phyloP scores from a whole-genome alignment of 2,888 invertebrate genomes.

The Dynastes grantii region DNA sequence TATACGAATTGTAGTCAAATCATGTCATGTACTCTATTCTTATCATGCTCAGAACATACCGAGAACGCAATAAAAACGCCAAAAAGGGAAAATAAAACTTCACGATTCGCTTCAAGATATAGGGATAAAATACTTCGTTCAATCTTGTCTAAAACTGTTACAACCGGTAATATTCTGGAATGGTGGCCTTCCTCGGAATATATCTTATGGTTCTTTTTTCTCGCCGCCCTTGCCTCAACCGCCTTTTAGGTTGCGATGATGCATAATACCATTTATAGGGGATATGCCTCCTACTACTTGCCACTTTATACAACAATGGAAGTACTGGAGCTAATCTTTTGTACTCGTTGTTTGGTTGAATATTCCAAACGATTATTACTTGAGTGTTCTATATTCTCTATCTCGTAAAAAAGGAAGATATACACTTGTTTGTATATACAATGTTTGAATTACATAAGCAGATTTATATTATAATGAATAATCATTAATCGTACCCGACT shows the following conservation, averaged over 20 bases:
- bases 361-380: conserved; percentile 20
- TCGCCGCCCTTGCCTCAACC: conserved; percentile 1
- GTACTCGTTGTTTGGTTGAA: conserved; percentile 15
- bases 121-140: conserved; percentile 51
- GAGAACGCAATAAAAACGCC: conserved; percentile 37
- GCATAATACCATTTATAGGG: conserved; percentile 38
- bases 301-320: conserved; percentile 21
- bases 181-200: conserved; percentile 32
- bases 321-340: conserved; percentile 26
- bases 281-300: conserved; percentile 13
- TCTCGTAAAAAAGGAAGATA: neutral
- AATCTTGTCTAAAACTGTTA: conserved; percentile 57
- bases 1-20: no score
- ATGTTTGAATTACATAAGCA: neutral
- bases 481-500: no score
- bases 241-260: conserved; percentile 25
- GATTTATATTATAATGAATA: no score
- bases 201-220: conserved; percentile 25
- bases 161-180: conserved; percentile 48
- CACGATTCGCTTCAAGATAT: conserved; percentile 42
- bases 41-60: conserved; percentile 14
- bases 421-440: neutral
- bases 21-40: neutral
- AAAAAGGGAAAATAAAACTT: conserved; percentile 39
- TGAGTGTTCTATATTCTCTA: neutral